Evolutionary conservation across 1,140 invertebrate species (phyloP), one percentile per base, ranked within the genome.

Genomic region (Pseudomyrmex cubaensis): DNA sequence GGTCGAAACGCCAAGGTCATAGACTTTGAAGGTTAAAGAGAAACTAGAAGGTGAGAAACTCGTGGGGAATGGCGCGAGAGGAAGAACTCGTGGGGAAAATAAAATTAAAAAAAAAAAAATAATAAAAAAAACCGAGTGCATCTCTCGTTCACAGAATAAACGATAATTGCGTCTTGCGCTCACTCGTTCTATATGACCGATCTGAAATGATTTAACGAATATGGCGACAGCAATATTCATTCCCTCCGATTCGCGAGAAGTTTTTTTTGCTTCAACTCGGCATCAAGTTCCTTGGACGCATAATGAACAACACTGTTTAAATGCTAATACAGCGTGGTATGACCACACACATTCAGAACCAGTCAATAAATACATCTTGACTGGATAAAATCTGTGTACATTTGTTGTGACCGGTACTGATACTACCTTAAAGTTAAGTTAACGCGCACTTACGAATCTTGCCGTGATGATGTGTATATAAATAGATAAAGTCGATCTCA

Each of bases 311-410:
- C 73, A 77, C 57, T 67, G 64, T 56, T 67, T 84, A 78, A 35
- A 86, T 62, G 77, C 66, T 86, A 86, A 88, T 85, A 35, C 5
- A 73, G 78, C 57, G 61, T 50, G 63, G 61, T 56, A 12, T 52
- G 83, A 57, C 77, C 85, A 35, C 35, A 35, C 35, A 35, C 35
- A 86, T 89, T 84, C 85, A 89, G 80, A 85, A 89, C 82, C 84
- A 87, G 85, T 91, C 89, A 84, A 90, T 90, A 90, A 90, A 91
- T 91, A 91, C 73, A 61, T 73, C 82, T 66, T 64, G 75, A 86
- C 85, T 82, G 77, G 66, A 72, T 90, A 90, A 90, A 91, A 35
- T 35, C 35, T 35, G 35, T 35, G 35, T 35, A 7, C 35, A 35
- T 91, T 85, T 85, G 86, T 83, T 89, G 83, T 86, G 84, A 88